Evolutionary conservation across 2,113 vertebrate species (phyloP).

Genomic region (Gorilla gorilla): DNA sequence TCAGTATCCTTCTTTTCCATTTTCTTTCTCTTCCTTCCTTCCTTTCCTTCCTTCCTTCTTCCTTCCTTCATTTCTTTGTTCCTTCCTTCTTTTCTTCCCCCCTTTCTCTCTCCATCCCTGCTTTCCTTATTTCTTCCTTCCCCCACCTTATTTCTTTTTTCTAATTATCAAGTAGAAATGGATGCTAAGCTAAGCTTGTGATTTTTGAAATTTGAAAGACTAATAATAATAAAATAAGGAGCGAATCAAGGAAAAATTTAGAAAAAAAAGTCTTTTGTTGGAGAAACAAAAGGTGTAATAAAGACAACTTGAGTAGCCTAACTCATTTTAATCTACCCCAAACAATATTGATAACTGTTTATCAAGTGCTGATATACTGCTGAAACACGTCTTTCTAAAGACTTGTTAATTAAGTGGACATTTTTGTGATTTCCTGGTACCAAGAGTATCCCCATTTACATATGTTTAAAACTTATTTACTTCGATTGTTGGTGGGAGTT

Average conservation of each 20-base stretch:
- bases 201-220: conserved; percentile 8
- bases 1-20: background rate
- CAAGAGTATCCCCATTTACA: conserved; percentile 60
- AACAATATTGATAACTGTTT: conserved; percentile 30
- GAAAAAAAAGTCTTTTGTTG: background rate
- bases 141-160: background rate
- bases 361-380: conserved; percentile 26
- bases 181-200: background rate
- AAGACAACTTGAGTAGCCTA: background rate
- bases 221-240: background rate
- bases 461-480: conserved; percentile 73
- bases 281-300: background rate
- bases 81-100: background rate
- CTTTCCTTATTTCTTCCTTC: too few species aligned
- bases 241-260: background rate
- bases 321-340: conserved; percentile 55
- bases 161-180: background rate
- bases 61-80: background rate
- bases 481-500: conserved; percentile 62
- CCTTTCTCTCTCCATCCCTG: background rate
- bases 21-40: background rate
- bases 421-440: conserved; percentile 68
- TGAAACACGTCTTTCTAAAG: conserved; percentile 49
- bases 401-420: conserved; percentile 67
- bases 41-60: background rate